These are phyloP conservation scores for Okamejei kenojei DNA, from an alignment of 2,797 vertebrate genomes.

Conservation along the genomic window DNA sequence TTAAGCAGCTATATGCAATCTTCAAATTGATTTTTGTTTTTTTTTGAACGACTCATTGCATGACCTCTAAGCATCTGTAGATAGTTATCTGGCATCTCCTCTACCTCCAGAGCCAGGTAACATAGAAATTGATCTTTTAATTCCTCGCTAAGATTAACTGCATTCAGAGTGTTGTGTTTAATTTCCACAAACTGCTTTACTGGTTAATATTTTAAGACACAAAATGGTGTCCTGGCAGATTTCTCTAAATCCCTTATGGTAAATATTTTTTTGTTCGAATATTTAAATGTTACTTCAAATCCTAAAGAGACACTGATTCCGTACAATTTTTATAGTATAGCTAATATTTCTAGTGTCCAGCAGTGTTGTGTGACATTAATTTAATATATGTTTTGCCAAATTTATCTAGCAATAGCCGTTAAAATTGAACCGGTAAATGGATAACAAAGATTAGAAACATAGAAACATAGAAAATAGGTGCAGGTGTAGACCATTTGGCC, in stretches of 20 bases:
- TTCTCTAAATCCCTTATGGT: slow-evolving; percentile 66
- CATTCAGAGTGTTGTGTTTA: slow-evolving; percentile 61
- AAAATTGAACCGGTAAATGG: neutral
- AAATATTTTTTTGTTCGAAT: slow-evolving; percentile 71
- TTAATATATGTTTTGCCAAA: neutral
- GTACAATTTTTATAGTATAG: neutral
- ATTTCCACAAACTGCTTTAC: slow-evolving; percentile 57
- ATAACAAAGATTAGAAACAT: too few species aligned
- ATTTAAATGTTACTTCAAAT: slow-evolving; percentile 65
- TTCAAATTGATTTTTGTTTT: slow-evolving; percentile 19
- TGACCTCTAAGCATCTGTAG: slow-evolving; percentile 33
- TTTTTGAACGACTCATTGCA: neutral
- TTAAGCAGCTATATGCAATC: neutral
- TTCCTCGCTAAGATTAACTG: slow-evolving; percentile 54
- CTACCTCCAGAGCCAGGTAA: slow-evolving; percentile 52
- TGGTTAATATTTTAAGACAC: slow-evolving; percentile 56
- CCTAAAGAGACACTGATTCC: slow-evolving; percentile 39
- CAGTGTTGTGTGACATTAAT: neutral
- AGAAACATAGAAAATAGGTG: too few species aligned
- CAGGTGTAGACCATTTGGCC: too few species aligned
- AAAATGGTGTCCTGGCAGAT: slow-evolving; percentile 70
- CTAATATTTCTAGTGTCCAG: neutral
- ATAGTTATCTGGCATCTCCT: slow-evolving; percentile 43
- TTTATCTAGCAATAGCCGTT: neutral
- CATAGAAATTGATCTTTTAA: slow-evolving; percentile 53